phyloP scores from a whole-genome alignment of 2,113 vertebrate genomes.

The Butorides virescens region DNA sequence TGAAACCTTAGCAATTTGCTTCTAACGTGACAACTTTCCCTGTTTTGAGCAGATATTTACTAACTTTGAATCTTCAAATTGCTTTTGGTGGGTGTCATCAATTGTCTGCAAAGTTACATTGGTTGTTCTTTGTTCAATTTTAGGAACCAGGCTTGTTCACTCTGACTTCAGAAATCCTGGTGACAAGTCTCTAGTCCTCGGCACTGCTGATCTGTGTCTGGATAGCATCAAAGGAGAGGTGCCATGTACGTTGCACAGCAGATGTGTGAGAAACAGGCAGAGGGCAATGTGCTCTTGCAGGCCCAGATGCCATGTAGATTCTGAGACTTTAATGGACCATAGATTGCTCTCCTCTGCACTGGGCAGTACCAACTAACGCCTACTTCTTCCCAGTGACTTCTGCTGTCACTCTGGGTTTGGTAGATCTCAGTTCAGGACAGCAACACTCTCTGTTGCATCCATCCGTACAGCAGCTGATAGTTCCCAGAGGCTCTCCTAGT shows the following conservation, averaged over 20 bases:
- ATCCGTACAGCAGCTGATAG: neutral
- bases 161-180: neutral
- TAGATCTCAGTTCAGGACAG: neutral
- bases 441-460: neutral
- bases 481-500: neutral
- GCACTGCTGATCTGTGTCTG: neutral
- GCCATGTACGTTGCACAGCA: neutral
- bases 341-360: neutral
- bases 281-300: neutral
- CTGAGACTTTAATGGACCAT: neutral
- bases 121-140: neutral
- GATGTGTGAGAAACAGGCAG: neutral
- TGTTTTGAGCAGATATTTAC: neutral
- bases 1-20: neutral
- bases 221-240: neutral
- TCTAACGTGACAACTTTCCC: neutral
- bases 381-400: neutral
- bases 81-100: neutral
- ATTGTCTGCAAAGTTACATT: neutral
- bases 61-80: neutral
- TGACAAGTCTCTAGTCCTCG: neutral
- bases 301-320: neutral
- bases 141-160: neutral
- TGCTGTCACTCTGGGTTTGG: neutral
- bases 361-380: neutral